Base-by-base conservation (phyloP, 2,113 vertebrate genomes). In the Mesocricetus auratus region DNA sequence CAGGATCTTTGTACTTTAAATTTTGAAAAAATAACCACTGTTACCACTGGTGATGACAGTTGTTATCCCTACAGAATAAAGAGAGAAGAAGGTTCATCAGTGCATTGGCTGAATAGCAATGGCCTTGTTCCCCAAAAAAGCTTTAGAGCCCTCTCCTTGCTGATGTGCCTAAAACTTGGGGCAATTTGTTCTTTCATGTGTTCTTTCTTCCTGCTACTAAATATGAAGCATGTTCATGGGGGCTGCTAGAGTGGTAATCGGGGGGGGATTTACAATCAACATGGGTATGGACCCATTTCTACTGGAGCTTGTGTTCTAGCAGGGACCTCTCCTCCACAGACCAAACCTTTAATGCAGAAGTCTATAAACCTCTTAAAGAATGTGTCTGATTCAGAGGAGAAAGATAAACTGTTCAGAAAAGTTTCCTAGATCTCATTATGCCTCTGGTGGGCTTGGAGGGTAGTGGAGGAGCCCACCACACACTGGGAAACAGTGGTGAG, bases 11-110 rank as follows among this genome's bases (percentile, higher is more conserved):
- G 0, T 45, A 73, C 58, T 94, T 53, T 50, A 94, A 81, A 86
- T 58, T 74, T 68, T 89, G 77, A 68, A 94, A 91, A 93, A 93
- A 75, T 90, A 60, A 81, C n/a, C n/a, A n/a, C 42, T 68, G 9
- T 68, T 86, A 50, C 77, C 29, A 36, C 15, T 89, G 78, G 19
- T 93, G 56, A 95, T 85, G 69, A 58, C 56, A 87, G 45, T 78
- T 93, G 21, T 88, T 15, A 3, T 62, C n/a, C 47, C 33, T 94
- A 78, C 39, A 77, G n/a, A 93, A 45, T 75, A 83, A 90, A 50
- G 83, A 93, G 45, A 36, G 86, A 93, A 31, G 92, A 93, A 91
- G 60, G 82, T 26, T 7, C 42, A 19, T 89, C 33, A 15, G 21
- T 90, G 31, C 21, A 33, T 15, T 74, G 33, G 60, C 33, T 74